Percentiles rank a stretch among this genome's conserved stretches.
These are phyloP conservation scores for Damaliscus lunatus DNA, from an alignment of 2,113 vertebrate species.

Conservation along the genomic window DNA sequence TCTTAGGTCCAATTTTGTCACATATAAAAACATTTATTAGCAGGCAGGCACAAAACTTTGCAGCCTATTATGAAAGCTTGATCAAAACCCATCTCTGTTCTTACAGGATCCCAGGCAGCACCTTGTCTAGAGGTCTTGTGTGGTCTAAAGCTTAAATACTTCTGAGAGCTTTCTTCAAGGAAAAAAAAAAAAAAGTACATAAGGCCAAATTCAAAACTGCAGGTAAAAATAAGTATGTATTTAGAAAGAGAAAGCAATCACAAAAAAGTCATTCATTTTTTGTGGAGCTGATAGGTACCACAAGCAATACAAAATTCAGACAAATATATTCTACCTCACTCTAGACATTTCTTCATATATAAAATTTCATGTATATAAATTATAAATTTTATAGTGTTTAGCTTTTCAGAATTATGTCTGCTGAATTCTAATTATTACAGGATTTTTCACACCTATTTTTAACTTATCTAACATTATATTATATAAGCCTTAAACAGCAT, in stretches of 20 bases:
- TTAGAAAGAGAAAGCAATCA: neutral
- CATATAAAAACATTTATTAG: neutral
- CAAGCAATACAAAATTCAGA: neutral
- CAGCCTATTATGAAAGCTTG: neutral
- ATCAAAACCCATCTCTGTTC: neutral
- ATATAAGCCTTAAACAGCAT: neutral
- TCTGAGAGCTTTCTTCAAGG: neutral
- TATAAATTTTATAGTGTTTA: neutral
- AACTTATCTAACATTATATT: neutral
- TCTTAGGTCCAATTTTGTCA: neutral
- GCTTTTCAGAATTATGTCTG: neutral
- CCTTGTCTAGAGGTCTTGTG: neutral
- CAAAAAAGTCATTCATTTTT: neutral
- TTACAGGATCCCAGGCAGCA: neutral
- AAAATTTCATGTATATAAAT: neutral
- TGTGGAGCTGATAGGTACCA: neutral
- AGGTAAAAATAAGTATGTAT: neutral
- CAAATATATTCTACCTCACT: neutral
- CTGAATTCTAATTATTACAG: neutral
- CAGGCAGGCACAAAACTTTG: neutral
- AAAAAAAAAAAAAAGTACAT: neutral
- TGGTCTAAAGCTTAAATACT: neutral
- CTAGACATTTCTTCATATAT: neutral
- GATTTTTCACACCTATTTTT: neutral
- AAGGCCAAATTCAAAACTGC: neutral